Evolutionary conservation across 2,113 vertebrate genomes (phyloP).

Genomic region (Cettia cetti): DNA sequence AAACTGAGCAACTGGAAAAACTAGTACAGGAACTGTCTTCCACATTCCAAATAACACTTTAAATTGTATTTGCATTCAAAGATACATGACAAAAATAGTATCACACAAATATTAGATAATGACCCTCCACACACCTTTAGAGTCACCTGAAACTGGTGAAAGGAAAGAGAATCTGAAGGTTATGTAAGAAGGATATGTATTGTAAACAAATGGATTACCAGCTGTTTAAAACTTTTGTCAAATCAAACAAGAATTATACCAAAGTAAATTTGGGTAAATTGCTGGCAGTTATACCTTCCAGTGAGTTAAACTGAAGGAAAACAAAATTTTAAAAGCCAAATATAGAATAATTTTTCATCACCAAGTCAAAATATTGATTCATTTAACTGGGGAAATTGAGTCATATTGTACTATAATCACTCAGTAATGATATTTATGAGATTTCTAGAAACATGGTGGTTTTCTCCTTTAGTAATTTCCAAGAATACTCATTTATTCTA

Average conservation of each 20-base stretch:
- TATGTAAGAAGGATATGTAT: not conserved
- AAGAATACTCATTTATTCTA: not conserved
- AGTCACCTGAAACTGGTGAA: not conserved
- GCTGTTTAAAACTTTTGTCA: not conserved
- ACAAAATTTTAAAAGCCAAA: not conserved
- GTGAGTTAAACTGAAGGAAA: not conserved
- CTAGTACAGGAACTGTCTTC: not conserved
- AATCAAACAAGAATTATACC: not conserved
- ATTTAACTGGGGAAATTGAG: not conserved
- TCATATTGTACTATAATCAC: not conserved
- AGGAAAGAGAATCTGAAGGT: not conserved
- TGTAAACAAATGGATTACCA: not conserved
- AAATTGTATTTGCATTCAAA: not conserved
- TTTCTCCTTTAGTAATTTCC: not conserved
- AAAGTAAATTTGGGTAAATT: not conserved
- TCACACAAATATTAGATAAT: not conserved
- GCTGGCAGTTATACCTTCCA: not conserved
- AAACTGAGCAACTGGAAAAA: not conserved
- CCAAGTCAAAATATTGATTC: not conserved
- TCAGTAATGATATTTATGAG: not conserved
- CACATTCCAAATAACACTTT: not conserved
- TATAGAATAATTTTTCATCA: not conserved
- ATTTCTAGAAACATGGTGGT: not conserved
- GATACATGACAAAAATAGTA: not conserved
- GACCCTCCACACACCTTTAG: not conserved